phyloP scores from a whole-genome alignment of 2,888 invertebrate genomes.

The Metalampra italica region DNA sequence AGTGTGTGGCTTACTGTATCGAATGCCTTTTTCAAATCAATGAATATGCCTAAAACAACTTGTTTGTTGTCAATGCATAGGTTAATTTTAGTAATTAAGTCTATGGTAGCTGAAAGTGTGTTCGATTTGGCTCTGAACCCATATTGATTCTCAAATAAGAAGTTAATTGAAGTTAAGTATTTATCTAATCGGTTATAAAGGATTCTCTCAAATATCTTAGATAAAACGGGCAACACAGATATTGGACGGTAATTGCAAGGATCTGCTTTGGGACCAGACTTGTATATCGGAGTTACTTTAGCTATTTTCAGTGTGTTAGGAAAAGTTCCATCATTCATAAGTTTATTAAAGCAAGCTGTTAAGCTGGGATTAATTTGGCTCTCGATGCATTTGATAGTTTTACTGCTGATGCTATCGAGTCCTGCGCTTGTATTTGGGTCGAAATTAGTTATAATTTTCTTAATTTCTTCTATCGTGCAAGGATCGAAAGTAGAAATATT shows the following conservation, averaged over 20 bases:
- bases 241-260: conserved; percentile 18
- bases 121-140: conserved; percentile 11
- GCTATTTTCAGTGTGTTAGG: too few relatives aligned
- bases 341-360: too few relatives aligned
- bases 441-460: conserved; percentile 2
- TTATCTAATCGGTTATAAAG: conserved; percentile 1
- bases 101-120: too few relatives aligned
- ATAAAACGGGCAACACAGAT: conserved; percentile 11
- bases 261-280: conserved; percentile 14
- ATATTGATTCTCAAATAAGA: conserved; percentile 3
- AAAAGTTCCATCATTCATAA: too few relatives aligned
- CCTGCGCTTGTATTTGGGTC: conserved; percentile 1
- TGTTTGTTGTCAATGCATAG: conserved; percentile 14
- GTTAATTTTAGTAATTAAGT: conserved; percentile 17
- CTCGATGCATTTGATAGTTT: too few relatives aligned
- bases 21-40: conserved; percentile 14
- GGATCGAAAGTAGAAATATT: neutral
- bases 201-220: conserved; percentile 9
- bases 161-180: neutral
- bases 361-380: too few relatives aligned
- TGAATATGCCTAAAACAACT: conserved; percentile 15
- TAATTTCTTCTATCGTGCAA: neutral
- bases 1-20: conserved; percentile 11
- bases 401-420: too few relatives aligned
- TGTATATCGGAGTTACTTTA: conserved; percentile 18